Evolutionary conservation across 1,140 invertebrate genomes (phyloP), one percentile per base, ranked within the genome.

Genomic region (Diabrotica virgifera): DNA sequence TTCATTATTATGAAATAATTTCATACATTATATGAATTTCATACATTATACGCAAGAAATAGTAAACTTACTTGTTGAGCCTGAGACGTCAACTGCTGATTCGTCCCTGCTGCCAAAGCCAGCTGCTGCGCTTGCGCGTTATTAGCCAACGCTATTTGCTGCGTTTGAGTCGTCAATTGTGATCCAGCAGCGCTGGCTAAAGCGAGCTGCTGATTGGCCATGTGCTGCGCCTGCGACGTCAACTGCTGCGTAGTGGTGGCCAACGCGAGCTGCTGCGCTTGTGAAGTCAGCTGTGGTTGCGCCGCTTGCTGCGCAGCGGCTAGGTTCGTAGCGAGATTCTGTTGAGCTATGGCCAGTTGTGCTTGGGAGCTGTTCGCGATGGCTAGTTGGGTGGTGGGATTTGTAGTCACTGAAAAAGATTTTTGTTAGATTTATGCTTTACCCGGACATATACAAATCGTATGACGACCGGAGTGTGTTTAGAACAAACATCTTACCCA

Each of bases 351-450:
- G 7, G 75, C 74, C 35, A 76, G 58, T 52, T 77, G 74, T 6
- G 76, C 72, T 56, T 75, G 73, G 12, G 73, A 72, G 66, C 72
- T 78, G 53, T 73, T 77, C 24, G 76, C 74, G 51, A 76, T 65
- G 37, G 76, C 73, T n/a, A 76, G 53, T 68, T 77, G 76, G 12
- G 74, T 70, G n/a, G 76, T 65, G n/a, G 76, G 78, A 65, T 79
- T 78, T 52, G 76, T 77, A 46, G 76, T 78, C 36, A 78, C 77
- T 76, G 63, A 37, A 72, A 72, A 2, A n/a, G 64, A 62, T 54
- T 54, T 54, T 8, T 24, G 10, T 9, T 54, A 11, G 14, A 54
- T 54, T n/a, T 12, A n/a, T 11, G 8, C 13, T 54, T n/a, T 2
- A 12, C 5, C 14, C 2, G 14, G 8, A 12, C 10, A 2, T 5